Conservation (phyloP, 2,888 invertebrate species). For the Oligia fasciuncula region DNA sequence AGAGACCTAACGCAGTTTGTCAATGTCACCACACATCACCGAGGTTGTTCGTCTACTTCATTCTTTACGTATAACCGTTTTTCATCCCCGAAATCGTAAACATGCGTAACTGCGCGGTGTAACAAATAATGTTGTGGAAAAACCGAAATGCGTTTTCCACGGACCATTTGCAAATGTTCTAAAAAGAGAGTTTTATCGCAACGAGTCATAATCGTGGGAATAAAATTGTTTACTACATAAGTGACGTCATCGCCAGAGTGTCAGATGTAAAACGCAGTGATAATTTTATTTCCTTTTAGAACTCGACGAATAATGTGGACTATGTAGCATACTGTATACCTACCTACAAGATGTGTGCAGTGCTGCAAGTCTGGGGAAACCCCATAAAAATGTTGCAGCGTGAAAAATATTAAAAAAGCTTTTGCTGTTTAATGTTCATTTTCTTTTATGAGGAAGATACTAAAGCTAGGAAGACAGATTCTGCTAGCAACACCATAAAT, state of each 20-base stretch:
- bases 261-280: conserved; percentile 11
- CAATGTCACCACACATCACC: conserved; percentile 58
- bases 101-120: conserved; percentile 32
- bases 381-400: conserved; percentile 20
- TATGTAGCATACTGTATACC: not conserved
- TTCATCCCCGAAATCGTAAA: conserved; percentile 47
- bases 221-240: conserved; percentile 44
- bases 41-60: conserved; percentile 40
- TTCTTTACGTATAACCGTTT: conserved; percentile 36
- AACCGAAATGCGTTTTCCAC: conserved; percentile 14
- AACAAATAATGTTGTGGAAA: conserved; percentile 28
- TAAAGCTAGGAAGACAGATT: not conserved
- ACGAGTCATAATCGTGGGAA: conserved; percentile 26
- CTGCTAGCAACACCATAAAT: conserved; percentile 14
- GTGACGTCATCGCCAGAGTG: conserved; percentile 27
- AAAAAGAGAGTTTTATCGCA: conserved; percentile 29
- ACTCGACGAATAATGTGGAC: not conserved
- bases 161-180: conserved; percentile 27
- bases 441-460: not conserved
- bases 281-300: conserved; percentile 27
- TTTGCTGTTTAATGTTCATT: not conserved
- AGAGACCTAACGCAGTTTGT: conserved; percentile 41
- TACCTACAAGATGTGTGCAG: not conserved
- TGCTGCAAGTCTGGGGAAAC: conserved; percentile 4
- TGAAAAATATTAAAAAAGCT: conserved; percentile 3